Base-by-base conservation (phyloP, 1,140 invertebrate species). In the Tribolium madens region DNA sequence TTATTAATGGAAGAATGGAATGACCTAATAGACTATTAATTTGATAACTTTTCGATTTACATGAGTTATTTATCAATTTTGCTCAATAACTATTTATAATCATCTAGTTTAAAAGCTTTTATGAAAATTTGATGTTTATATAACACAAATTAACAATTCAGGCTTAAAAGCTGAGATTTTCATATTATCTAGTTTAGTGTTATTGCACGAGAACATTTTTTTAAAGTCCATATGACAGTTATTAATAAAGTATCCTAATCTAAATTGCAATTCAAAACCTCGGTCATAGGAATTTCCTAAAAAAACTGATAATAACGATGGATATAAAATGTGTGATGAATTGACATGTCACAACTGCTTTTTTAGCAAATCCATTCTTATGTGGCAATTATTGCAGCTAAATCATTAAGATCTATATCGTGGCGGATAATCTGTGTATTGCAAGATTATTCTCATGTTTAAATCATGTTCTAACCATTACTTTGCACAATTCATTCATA, bases 401-500 rank as follows among this genome's bases (percentile, higher is more conserved):
- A 26, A 26, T 26, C 21, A 5, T 4, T 4, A 26, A 57, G 36
- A 42, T 42, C n/a, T 9, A n/a, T 42, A 42, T 42, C 36, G 21
- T 5, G 21, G 21, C 21, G 0, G 21, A 26, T 26, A 26, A 26
- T 26, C 21, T 2, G 6, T 26, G 21, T 26, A n/a, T 42, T 42
- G 36, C 36, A 42, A 42, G 9, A 42, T 42, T 42, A 57, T 57
- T 57, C 17, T 57, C 9, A 57, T 57, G 52, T 26, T 18, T 57
- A 17, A 6, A 7, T 57, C 15, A n/a, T 21, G 13, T 2, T 18
- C 17, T 0, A 57, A 57, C 15, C 52, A 57, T 57, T 57, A 57
- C 52, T 57, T 21, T 57, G 52, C 52, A 57, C 18, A 57, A 18
- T 57, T 21, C 15, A 57, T 57, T 57, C 52, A 57, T 57, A 57